Conservation (phyloP, 2,113 vertebrate genomes). For the Bothrops jararaca region DNA sequence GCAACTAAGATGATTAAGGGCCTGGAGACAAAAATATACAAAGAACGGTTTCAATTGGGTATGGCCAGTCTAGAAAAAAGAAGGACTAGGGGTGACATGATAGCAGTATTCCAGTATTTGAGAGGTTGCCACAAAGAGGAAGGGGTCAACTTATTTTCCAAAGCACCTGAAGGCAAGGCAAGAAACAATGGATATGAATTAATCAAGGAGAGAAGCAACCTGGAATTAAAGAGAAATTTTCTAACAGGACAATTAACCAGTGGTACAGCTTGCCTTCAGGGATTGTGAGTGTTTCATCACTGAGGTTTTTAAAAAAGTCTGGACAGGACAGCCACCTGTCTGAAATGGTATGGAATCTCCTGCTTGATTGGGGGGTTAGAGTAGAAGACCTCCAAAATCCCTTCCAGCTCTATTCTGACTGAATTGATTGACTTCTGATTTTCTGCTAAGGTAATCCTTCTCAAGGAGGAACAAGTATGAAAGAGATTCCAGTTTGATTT, state of each 20-base stretch:
- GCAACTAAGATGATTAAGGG: no score
- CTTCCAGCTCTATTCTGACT: neutral
- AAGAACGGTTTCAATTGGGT: no score
- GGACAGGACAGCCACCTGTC: no score
- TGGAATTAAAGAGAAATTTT: no score
- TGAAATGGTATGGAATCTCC: neutral
- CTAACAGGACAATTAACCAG: no score
- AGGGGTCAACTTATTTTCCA: neutral
- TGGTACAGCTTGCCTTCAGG: neutral
- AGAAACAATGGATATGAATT: neutral
- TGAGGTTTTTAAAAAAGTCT: neutral
- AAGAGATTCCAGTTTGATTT: neutral
- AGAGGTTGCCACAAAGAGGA: neutral
- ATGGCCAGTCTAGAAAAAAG: no score
- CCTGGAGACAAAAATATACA: no score
- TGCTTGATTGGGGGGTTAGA: neutral
- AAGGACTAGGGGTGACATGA: no score
- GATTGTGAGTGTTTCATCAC: neutral
- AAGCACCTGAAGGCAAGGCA: neutral
- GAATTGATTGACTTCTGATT: neutral
- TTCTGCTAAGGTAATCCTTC: neutral
- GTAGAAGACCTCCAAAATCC: neutral
- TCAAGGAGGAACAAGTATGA: neutral
- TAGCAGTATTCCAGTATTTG: neutral
- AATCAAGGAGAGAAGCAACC: neutral